phyloP scores from a whole-genome alignment of 2,113 vertebrate genomes.

The Baryphthengus martii region DNA sequence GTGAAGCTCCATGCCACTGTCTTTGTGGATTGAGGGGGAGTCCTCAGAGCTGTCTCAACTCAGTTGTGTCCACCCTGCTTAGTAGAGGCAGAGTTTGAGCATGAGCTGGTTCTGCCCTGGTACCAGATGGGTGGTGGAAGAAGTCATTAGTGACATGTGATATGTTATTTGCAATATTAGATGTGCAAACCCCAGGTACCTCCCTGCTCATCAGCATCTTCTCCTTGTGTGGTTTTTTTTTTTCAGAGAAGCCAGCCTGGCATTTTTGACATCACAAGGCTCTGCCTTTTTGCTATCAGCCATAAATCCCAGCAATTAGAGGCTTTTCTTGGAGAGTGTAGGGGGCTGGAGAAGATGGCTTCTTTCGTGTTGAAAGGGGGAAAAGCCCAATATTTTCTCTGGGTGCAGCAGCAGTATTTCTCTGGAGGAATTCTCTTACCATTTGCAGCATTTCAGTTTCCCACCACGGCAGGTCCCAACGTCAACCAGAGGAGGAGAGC shows the following conservation, averaged over 20 bases:
- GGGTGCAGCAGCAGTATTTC: background rate
- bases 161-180: background rate
- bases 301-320: background rate
- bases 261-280: background rate
- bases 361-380: background rate
- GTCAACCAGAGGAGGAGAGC: background rate
- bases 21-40: background rate
- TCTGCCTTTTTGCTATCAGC: background rate
- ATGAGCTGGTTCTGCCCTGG: background rate
- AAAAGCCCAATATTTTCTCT: rapidly evolving
- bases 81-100: background rate
- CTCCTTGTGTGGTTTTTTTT: background rate
- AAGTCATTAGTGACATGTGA: background rate
- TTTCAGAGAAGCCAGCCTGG: background rate
- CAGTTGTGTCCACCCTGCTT: background rate
- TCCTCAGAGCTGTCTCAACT: background rate
- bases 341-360: background rate
- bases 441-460: slow-evolving; percentile 58
- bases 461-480: slow-evolving; percentile 7
- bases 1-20: background rate
- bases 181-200: background rate
- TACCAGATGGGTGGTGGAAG: background rate
- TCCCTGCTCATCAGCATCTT: background rate
- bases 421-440: background rate
- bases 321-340: background rate